Conservation (phyloP, 2,113 vertebrate genomes). For the Macrotis lagotis region DNA sequence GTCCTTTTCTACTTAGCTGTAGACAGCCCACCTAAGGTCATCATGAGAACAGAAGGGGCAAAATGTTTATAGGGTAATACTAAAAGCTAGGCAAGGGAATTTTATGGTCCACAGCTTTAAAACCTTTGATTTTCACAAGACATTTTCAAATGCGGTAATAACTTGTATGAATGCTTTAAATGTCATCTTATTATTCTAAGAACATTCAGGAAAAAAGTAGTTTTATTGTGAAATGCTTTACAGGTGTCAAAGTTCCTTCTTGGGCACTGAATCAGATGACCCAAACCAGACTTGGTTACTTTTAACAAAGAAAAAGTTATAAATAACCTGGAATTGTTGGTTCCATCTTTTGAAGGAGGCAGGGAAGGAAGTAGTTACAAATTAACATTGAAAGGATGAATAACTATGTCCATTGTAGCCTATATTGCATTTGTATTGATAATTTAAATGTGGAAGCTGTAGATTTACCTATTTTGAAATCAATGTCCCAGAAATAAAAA, state of each 20-base stretch:
- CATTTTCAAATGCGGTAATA: not conserved
- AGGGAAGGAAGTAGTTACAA: not conserved
- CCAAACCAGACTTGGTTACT: not conserved
- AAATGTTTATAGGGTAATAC: not conserved
- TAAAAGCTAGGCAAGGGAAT: not conserved
- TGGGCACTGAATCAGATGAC: not conserved
- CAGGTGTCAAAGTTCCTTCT: not conserved
- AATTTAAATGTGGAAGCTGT: not conserved
- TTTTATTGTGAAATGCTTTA: not conserved
- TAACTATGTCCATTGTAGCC: not conserved
- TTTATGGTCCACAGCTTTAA: not conserved
- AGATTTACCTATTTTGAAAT: not conserved
- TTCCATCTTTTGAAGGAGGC: not conserved
- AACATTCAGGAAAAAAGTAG: slow-evolving; percentile 1
- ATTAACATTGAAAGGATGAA: slow-evolving; percentile 20
- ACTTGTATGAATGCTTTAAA: not conserved
- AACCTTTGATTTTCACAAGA: not conserved
- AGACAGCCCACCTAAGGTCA: not conserved
- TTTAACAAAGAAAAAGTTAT: not conserved
- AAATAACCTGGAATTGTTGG: not conserved
- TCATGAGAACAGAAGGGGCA: not conserved
- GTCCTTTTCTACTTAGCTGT: too few relatives aligned
- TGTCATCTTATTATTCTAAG: not conserved
- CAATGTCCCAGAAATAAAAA: not conserved
- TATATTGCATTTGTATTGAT: slow-evolving; percentile 11